A percentile compares a stretch with the other conserved stretches of the same genome.
Conservation (phyloP, 2,113 vertebrate genomes). For the Amphilophus citrinellus region DNA sequence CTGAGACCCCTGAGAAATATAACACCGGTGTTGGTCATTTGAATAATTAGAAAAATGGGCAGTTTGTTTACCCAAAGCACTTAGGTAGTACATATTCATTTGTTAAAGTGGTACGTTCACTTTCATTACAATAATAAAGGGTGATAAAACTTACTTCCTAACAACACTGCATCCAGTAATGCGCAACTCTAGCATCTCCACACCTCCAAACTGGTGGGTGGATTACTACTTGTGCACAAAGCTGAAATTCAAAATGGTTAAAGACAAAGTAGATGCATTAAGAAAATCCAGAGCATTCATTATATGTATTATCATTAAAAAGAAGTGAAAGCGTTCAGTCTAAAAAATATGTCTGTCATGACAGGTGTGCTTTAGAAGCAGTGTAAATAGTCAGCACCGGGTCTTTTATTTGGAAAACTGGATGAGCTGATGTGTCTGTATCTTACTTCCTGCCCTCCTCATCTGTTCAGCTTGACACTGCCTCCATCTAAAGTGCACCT, state of each 20-base stretch:
- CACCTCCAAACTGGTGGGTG: background rate
- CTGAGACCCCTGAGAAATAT: slow-evolving; percentile 6
- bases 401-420: background rate
- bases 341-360: too few relatives aligned
- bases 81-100: background rate
- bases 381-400: background rate
- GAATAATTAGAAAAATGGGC: background rate
- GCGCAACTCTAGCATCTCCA: too few relatives aligned
- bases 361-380: rapidly evolving
- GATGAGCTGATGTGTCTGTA: background rate
- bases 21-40: background rate
- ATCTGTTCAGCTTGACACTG: background rate
- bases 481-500: background rate
- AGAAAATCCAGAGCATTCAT: too few relatives aligned
- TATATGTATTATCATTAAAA: too few relatives aligned
- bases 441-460: background rate
- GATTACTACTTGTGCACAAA: background rate
- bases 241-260: background rate
- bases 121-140: background rate
- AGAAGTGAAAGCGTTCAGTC: too few relatives aligned
- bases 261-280: too few relatives aligned
- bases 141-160: background rate
- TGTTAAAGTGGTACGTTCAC: background rate
- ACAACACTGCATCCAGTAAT: background rate
- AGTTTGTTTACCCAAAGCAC: background rate